Evolutionary conservation across 2,113 vertebrate genomes (phyloP).

Genomic region (Dicentrarchus labrax): DNA sequence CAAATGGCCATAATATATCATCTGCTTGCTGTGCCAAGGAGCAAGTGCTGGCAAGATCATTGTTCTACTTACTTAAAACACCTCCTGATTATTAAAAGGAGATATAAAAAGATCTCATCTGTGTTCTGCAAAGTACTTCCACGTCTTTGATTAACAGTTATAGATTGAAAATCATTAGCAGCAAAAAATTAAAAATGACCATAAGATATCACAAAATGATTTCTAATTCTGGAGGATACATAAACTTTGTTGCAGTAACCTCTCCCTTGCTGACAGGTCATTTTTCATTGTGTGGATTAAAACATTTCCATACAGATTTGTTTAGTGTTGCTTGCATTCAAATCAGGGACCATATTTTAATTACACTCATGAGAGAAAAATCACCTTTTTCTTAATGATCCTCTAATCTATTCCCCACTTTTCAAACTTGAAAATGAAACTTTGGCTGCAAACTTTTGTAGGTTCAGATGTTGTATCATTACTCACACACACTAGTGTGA

Average conservation of each 20-base stretch:
- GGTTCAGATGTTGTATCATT: slow-evolving; percentile 45
- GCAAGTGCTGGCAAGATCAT: slow-evolving; percentile 18
- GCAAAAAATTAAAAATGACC: neutral
- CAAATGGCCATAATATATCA: slow-evolving; percentile 40
- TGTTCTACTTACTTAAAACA: slow-evolving; percentile 19
- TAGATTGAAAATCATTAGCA: neutral
- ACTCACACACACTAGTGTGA: slow-evolving; percentile 33
- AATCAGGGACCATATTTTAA: slow-evolving; percentile 39
- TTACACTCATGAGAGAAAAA: slow-evolving; percentile 34
- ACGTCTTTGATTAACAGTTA: slow-evolving; percentile 34
- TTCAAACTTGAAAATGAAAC: slow-evolving; percentile 31
- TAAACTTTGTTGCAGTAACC: slow-evolving; percentile 12
- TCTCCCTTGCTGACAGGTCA: slow-evolving; percentile 4
- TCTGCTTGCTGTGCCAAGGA: slow-evolving; percentile 19
- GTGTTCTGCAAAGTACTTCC: neutral
- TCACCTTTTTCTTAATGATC: slow-evolving; percentile 13
- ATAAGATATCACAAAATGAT: neutral
- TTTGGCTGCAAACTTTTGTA: slow-evolving; percentile 18
- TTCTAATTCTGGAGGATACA: slow-evolving; percentile 10
- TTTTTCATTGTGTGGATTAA: slow-evolving; percentile 39
- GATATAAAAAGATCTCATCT: neutral
- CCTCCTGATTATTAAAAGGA: slow-evolving; percentile 33
- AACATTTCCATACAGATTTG: slow-evolving; percentile 23
- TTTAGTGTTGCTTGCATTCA: slow-evolving; percentile 31
- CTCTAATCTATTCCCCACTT: slow-evolving; percentile 25